phyloP scores from a whole-genome alignment of 2,797 vertebrate species.

The Onychomys arenicola region DNA sequence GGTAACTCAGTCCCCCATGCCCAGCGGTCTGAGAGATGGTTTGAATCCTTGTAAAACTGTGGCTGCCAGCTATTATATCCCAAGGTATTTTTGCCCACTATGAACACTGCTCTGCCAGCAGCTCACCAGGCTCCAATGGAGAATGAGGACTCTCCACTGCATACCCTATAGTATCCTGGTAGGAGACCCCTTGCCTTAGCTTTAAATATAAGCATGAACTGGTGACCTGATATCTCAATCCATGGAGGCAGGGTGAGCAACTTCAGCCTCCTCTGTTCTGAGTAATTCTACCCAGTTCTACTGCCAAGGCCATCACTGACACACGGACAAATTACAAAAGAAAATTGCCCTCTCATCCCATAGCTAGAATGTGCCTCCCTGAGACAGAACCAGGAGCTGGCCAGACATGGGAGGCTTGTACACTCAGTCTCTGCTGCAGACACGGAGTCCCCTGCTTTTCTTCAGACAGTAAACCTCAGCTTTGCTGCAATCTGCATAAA shows the following conservation, averaged over 20 bases:
- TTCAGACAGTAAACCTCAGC: not conserved
- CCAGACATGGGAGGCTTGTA: not conserved
- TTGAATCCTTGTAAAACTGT: not conserved
- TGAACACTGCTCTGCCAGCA: not conserved
- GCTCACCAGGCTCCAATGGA: not conserved
- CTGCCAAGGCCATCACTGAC: not conserved
- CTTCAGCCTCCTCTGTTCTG: not conserved
- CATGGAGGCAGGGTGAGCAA: not conserved
- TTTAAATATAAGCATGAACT: not conserved
- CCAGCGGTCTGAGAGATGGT: not conserved
- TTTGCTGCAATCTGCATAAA: slow-evolving; percentile 43
- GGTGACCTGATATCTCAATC: not conserved
- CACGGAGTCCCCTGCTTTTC: accelerated
- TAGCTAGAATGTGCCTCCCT: not conserved
- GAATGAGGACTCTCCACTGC: not conserved
- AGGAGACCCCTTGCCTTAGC: not conserved
- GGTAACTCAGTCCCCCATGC: not conserved
- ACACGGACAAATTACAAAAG: not conserved
- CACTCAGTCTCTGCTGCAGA: not conserved
- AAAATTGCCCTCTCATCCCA: not conserved
- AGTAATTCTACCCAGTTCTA: not conserved
- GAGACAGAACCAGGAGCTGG: not conserved
- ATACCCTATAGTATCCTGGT: not conserved
- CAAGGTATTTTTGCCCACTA: not conserved
- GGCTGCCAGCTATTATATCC: not conserved